Conservation (phyloP, 2,113 vertebrate genomes). For the Scortum barcoo region DNA sequence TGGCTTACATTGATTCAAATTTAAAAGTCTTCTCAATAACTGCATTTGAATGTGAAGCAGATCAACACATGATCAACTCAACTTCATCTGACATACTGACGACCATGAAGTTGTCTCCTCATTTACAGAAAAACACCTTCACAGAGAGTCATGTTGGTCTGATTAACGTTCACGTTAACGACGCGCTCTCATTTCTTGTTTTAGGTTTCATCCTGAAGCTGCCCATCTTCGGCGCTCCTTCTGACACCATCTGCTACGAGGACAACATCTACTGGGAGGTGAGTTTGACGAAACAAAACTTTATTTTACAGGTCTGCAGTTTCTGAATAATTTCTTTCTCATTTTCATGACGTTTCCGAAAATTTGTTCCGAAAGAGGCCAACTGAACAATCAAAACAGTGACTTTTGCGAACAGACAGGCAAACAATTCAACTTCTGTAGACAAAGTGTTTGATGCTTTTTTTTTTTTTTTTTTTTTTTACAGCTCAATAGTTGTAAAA, state of each 20-base stretch:
- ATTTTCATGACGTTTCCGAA: not conserved
- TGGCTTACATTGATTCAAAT: too few species aligned
- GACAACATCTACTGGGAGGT: slow-evolving; percentile 90
- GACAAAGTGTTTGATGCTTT: too few species aligned
- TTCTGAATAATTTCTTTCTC: not conserved
- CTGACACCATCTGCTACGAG: slow-evolving; percentile 81
- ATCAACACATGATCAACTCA: too few species aligned
- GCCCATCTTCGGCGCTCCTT: slow-evolving; percentile 80
- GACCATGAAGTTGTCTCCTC: too few species aligned
- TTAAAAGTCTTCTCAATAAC: not conserved
- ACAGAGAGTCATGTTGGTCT: too few species aligned
- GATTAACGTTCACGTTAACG: too few species aligned
- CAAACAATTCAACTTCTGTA: not conserved
- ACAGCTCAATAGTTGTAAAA: too few species aligned
- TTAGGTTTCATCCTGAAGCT: slow-evolving; percentile 88
- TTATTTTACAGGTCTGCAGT: not conserved
- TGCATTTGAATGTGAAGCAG: not conserved
- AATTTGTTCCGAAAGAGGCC: too few species aligned
- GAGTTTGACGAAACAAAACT: slow-evolving; percentile 32
- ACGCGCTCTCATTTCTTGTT: not conserved
- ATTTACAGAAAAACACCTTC: not conserved
- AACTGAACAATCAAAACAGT: not conserved
- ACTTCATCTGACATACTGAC: too few species aligned
- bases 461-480: too few species aligned
- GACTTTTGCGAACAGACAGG: not conserved